Evolutionary conservation across 2,888 invertebrate genomes (phyloP), one percentile per base, ranked within the genome.

Genomic region (Drosophila recens): DNA sequence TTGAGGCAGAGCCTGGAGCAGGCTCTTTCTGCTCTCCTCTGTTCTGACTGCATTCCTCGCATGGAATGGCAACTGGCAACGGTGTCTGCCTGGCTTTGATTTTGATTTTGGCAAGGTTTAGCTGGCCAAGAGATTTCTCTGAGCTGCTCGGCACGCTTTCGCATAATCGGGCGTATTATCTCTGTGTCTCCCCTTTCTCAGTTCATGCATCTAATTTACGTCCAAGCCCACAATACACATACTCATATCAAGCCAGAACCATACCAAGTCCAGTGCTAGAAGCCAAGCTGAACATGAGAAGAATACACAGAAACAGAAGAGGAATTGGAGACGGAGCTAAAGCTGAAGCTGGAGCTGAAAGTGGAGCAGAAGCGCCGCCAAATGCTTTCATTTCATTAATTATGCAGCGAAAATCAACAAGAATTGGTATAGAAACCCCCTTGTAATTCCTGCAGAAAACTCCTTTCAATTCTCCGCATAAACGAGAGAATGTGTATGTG

Each of bases 301-400:
- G 23, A 51, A 30, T 17, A 56, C 43, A 34, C 27, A 49, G 30
- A 57, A 40, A 49, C 40, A 52, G 48, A 51, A 27, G 30, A 43
- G 15, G 4, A 27, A 40, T 11, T 15, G 13, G 30, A 10, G 20
- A 9, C 20, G 23, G 23, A 23, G 23, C 23, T 23, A 15, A 20
- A 36, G 20, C 23, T 33, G n/a, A 2, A 38, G 33, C 10, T 27
- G 30, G 20, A 42, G 33, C 1, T 23, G 20, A 10, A 30, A 42
- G 3, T 15, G 36, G 8, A 30, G 30, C 13, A n/a, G 20, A 51
- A 54, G 10, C 51, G 30, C 46, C 36, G 13, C 43, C 63, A 63
- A 69, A 54, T 69, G 82, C 75, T 69, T 85, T 85, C 72, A 70
- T 84, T 72, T 67, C 87, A 82, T 87, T 87, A 82, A 82, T 87